phyloP scores from a whole-genome alignment of 1,140 invertebrate genomes.

The Bombus turneri region DNA sequence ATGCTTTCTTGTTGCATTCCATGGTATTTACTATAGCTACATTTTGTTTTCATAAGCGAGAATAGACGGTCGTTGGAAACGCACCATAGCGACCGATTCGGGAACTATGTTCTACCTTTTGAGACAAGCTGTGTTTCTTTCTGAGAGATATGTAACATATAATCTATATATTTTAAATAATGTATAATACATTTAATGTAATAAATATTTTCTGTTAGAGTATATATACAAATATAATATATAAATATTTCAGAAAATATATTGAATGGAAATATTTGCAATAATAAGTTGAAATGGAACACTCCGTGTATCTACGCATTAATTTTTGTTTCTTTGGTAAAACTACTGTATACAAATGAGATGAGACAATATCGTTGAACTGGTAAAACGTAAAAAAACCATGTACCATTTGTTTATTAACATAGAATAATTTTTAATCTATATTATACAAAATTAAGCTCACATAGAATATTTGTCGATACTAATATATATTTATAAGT shows the following conservation, averaged over 20 bases:
- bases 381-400: background rate
- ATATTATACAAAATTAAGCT: background rate
- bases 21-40: background rate
- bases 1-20: constrained; percentile 38
- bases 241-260: background rate
- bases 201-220: too few species aligned
- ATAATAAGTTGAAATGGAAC: background rate
- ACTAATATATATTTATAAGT: background rate
- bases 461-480: background rate
- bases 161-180: background rate
- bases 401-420: background rate
- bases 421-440: background rate
- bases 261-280: background rate
- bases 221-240: background rate
- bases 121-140: background rate
- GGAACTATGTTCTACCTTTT: constrained; percentile 17
- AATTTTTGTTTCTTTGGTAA: background rate
- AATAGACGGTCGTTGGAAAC: constrained; percentile 12
- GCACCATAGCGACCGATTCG: constrained; percentile 55
- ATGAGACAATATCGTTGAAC: background rate
- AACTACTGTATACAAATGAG: background rate
- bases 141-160: background rate
- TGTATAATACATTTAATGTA: too few species aligned
- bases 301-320: background rate
- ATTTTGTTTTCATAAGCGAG: background rate